Base-by-base conservation (phyloP, 2,888 invertebrate species). In the Acanthosepion pharaonis region DNA sequence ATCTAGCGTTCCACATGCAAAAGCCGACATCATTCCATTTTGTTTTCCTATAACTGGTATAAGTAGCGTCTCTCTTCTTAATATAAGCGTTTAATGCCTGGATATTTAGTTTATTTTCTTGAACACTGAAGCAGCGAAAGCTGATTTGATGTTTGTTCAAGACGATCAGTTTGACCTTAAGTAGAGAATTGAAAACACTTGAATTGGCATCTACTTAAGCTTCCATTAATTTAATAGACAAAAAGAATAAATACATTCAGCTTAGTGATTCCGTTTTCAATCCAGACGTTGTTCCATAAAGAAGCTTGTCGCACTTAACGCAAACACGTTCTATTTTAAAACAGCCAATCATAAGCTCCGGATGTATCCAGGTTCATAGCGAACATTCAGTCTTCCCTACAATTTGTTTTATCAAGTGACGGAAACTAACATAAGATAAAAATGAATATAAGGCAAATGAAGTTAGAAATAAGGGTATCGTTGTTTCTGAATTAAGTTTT, bases 141-240 rank as follows among this genome's bases (percentile, higher is more conserved):
- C 78, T 78, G 78, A 78, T 78, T 78, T n/a, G 78, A 78, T 78
- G n/a, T 78, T 78, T 78, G 78, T 78, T 78, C n/a, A 78, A 78
- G n/a, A 78, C 78, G 18, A 15, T 33, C 11, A 18, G n/a, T 78
- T 78, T 78, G 78, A 78, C n/a, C 78, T 78, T 78, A 78, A 78
- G 78, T 33, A 33, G 78, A n/a, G 78, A 78, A n/a, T n/a, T n/a
- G 78, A 78, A 78, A 78, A 78, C 78, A 78, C 78, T 78, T 78
- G n/a, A 78, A 78, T 11, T 15, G 78, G 78, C 11, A 78, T 78
- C 78, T 9, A 78, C n/a, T 78, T 78, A n/a, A 18, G n/a, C 78
- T 9, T 28, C n/a, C 78, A 78, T 78, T 78, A 78, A 78, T 78
- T 78, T 78, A 78, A 78, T 78, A 28, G 78, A 15, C 28, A 78